Evolutionary conservation across 1,140 invertebrate genomes (phyloP).

Genomic region (Lepeophtheirus salmonis): DNA sequence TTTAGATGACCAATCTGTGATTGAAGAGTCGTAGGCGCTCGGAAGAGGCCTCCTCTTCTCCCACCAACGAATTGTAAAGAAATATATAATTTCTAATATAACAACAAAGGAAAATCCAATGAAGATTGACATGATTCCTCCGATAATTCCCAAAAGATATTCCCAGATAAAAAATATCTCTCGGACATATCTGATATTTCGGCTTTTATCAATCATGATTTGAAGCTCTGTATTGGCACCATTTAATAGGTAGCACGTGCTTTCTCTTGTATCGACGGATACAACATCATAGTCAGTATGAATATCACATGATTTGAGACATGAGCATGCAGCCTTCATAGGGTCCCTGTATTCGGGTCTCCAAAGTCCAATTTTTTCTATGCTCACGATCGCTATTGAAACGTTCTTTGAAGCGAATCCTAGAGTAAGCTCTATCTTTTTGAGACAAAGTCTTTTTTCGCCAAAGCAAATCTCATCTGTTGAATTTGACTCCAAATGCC

Average conservation of each 20-base stretch:
- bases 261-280: not conserved
- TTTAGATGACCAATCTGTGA: not conserved
- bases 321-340: not conserved
- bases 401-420: not conserved
- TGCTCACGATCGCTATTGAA: not conserved
- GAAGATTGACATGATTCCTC: conserved; percentile 11
- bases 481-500: not conserved
- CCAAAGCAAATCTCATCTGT: not conserved
- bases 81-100: conserved; percentile 6
- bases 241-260: not conserved
- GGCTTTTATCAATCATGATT: not conserved
- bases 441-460: not conserved
- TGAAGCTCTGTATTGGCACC: not conserved
- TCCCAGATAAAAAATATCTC: not conserved
- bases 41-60: not conserved
- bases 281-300: not conserved
- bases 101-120: conserved; percentile 3
- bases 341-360: not conserved
- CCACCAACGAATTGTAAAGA: conserved; percentile 8
- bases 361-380: not conserved
- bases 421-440: not conserved
- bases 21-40: not conserved
- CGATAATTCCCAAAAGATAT: conserved; percentile 2
- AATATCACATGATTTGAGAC: not conserved
- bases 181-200: not conserved